phyloP scores from a whole-genome alignment of 2,888 invertebrate genomes.

The Zele albiditarsus region DNA sequence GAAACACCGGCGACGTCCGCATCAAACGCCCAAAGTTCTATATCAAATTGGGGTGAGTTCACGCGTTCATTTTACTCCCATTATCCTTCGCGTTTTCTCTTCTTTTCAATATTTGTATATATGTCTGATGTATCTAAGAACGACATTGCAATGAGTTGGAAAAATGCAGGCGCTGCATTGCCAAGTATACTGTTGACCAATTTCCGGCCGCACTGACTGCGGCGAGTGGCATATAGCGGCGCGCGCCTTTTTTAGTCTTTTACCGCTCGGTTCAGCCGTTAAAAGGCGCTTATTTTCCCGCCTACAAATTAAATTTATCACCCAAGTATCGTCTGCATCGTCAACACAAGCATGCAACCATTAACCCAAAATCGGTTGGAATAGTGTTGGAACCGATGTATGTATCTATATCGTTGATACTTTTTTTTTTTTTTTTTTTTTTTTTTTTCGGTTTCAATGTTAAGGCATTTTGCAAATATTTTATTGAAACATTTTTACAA shows the following conservation, averaged over 20 bases:
- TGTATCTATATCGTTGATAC: background rate
- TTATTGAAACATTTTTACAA: background rate
- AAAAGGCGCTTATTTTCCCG: constrained; percentile 42
- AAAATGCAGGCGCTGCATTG: constrained; percentile 45
- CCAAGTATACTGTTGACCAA: constrained; percentile 44
- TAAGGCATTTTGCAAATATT: background rate
- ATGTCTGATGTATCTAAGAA: constrained; percentile 2
- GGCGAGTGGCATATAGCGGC: constrained; percentile 32
- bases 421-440: background rate
- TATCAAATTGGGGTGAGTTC: constrained; percentile 84
- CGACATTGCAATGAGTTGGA: constrained; percentile 26
- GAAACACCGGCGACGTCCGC: constrained; percentile 55
- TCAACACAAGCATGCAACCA: background rate
- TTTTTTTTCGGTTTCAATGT: background rate
- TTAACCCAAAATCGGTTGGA: background rate
- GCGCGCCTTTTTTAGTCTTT: constrained; percentile 54
- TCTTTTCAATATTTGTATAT: background rate
- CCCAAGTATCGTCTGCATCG: background rate
- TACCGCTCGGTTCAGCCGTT: constrained; percentile 37
- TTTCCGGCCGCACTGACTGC: constrained; percentile 40
- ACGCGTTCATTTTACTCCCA: too few relatives aligned
- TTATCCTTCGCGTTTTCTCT: background rate
- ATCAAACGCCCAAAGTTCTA: constrained; percentile 77
- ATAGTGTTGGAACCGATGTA: too few relatives aligned
- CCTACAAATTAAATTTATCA: constrained; percentile 45